A percentile compares a stretch with the other conserved stretches of the same genome.
These are phyloP conservation scores for Liposcelis brunnea DNA, from an alignment of 2,888 invertebrate genomes.

Conservation along the genomic window DNA sequence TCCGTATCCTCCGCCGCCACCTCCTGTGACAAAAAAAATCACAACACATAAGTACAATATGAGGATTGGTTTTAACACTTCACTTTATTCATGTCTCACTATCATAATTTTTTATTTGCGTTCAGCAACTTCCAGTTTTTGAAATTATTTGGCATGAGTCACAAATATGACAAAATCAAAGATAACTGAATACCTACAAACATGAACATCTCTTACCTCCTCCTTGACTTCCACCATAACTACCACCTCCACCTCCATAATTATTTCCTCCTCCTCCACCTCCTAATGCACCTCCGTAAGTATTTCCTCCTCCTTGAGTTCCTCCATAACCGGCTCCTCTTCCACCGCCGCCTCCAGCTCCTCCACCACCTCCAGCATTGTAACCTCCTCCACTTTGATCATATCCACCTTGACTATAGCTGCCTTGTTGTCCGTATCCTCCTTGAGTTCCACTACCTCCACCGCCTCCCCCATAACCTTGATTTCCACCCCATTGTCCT, in stretches of 20 bases:
- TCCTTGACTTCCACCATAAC: constrained; percentile 31
- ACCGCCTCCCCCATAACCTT: no score
- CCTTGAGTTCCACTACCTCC: no score
- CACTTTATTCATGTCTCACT: no score
- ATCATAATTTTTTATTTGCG: no score
- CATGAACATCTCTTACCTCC: no score
- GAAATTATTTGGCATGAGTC: no score
- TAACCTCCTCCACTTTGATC: constrained; percentile 22
- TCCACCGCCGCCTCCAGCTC: constrained; percentile 26
- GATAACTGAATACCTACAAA: no score
- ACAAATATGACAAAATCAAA: no score
- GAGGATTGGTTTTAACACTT: no score
- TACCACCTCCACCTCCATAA: constrained; percentile 30
- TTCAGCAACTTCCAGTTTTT: no score
- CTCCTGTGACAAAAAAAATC: constrained; percentile 30
- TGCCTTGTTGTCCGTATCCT: neutral
- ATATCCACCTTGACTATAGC: constrained; percentile 19
- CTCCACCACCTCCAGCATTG: constrained; percentile 22
- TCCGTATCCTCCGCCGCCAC: constrained; percentile 28
- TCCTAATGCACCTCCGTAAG: constrained; percentile 14
- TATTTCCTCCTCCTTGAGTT: constrained; percentile 20
- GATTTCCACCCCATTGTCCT: no score
- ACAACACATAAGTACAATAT: no score
- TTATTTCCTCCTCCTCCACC: constrained; percentile 13
- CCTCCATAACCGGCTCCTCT: constrained; percentile 21